A percentile compares a stretch with the other conserved stretches of the same genome.
phyloP scores from a whole-genome alignment of 2,113 vertebrate genomes.

The Halcyon malimbica region DNA sequence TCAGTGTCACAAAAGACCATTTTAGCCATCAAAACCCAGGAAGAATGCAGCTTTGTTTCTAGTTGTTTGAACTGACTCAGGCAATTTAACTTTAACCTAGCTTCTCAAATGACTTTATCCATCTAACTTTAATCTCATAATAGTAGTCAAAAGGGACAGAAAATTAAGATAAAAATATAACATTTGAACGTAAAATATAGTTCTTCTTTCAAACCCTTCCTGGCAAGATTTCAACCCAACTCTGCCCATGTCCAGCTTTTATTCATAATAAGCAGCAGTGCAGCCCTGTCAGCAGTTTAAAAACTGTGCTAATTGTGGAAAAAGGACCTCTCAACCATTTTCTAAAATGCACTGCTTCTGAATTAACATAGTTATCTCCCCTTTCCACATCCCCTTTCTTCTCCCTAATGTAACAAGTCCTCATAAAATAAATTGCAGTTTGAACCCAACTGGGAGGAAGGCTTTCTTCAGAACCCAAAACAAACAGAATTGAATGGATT shows the following conservation, averaged over 20 bases:
- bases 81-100: constrained; percentile 61
- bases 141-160: constrained; percentile 55
- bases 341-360: constrained; percentile 28
- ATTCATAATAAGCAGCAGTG: background rate
- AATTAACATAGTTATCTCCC: constrained; percentile 52
- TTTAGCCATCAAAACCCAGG: constrained; percentile 53
- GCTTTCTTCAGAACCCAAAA: constrained; percentile 54
- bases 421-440: constrained; percentile 53
- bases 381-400: constrained; percentile 18
- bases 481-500: constrained; percentile 37
- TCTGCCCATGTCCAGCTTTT: constrained; percentile 49
- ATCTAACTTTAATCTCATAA: constrained; percentile 66
- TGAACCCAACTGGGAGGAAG: constrained; percentile 13
- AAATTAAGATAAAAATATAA: constrained; percentile 68
- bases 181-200: constrained; percentile 54
- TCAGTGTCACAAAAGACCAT: constrained; percentile 40
- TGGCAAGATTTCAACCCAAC: constrained; percentile 28
- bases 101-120: constrained; percentile 69
- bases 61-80: constrained; percentile 63
- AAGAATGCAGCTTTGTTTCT: constrained; percentile 68
- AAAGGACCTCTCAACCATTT: constrained; percentile 14
- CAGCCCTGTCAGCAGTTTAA: constrained; percentile 47
- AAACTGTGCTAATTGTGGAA: constrained; percentile 21
- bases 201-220: constrained; percentile 43
- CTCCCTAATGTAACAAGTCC: background rate